Percentiles rank a stretch among this genome's conserved stretches.
These are phyloP conservation scores for Dasypolia templi DNA, from an alignment of 2,888 invertebrate genomes.

Conservation along the genomic window DNA sequence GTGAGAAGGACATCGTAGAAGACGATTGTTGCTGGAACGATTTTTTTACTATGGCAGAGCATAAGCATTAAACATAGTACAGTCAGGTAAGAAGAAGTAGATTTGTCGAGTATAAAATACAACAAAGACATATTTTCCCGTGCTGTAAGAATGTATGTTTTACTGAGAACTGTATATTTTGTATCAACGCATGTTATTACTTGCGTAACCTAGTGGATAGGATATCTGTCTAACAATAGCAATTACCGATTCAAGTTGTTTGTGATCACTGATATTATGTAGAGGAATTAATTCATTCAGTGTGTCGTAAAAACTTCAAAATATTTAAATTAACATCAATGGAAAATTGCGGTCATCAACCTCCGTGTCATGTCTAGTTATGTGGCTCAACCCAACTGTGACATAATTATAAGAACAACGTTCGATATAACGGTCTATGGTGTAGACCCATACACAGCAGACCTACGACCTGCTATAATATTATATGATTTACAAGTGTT, in stretches of 20 bases:
- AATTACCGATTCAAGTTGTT: neutral
- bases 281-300: neutral
- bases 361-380: slow-evolving; percentile 12
- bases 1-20: too few species aligned
- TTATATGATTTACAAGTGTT: slow-evolving; percentile 41
- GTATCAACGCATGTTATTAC: slow-evolving; percentile 3
- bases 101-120: too few species aligned
- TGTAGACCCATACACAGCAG: slow-evolving; percentile 5
- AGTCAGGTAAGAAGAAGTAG: too few species aligned
- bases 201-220: too few species aligned
- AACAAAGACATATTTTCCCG: too few species aligned
- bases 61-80: too few species aligned
- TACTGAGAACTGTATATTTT: neutral
- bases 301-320: neutral
- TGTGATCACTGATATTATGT: slow-evolving; percentile 1
- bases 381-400: slow-evolving; percentile 15
- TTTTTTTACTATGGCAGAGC: too few species aligned
- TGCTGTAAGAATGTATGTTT: neutral
- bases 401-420: slow-evolving; percentile 21
- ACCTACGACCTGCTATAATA: slow-evolving; percentile 29
- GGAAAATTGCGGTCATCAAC: neutral
- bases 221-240: neutral
- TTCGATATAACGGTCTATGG: slow-evolving; percentile 19
- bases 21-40: too few species aligned
- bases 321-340: slow-evolving; percentile 12